A percentile compares a stretch with the other conserved stretches of the same genome.
These are phyloP conservation scores for Hypocryptadius cinnamomeus DNA, from an alignment of 2,113 vertebrate genomes.

Conservation along the genomic window DNA sequence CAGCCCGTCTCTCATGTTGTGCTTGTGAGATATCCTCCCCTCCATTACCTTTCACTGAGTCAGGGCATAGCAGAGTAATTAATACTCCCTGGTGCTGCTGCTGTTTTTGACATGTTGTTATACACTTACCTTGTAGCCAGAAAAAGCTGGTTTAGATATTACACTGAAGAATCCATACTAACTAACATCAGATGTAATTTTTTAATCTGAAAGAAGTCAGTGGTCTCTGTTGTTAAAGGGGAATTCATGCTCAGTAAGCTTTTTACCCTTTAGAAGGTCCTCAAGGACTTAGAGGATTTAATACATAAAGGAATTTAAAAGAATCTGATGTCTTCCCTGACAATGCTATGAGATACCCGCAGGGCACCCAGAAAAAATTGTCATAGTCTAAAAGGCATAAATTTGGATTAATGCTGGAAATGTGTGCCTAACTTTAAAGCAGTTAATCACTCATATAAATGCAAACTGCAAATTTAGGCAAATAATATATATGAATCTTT, in stretches of 20 bases:
- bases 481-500: background rate
- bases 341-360: background rate
- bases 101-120: background rate
- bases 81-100: background rate
- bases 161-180: background rate
- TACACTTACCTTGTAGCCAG: background rate
- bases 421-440: background rate
- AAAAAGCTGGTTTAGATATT: background rate
- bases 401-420: background rate
- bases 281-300: background rate
- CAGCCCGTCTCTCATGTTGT: background rate
- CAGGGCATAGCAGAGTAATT: background rate
- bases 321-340: background rate
- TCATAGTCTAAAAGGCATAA: background rate
- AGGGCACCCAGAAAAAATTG: background rate
- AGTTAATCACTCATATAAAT: background rate
- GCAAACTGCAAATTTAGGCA: background rate
- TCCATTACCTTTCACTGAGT: background rate
- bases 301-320: background rate
- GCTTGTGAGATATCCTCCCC: background rate
- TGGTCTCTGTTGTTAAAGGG: background rate
- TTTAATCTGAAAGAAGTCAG: background rate
- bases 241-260: background rate
- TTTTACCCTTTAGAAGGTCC: background rate
- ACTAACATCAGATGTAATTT: background rate